Conservation (phyloP, 2,113 vertebrate genomes). For the Todiramphus chloris region DNA sequence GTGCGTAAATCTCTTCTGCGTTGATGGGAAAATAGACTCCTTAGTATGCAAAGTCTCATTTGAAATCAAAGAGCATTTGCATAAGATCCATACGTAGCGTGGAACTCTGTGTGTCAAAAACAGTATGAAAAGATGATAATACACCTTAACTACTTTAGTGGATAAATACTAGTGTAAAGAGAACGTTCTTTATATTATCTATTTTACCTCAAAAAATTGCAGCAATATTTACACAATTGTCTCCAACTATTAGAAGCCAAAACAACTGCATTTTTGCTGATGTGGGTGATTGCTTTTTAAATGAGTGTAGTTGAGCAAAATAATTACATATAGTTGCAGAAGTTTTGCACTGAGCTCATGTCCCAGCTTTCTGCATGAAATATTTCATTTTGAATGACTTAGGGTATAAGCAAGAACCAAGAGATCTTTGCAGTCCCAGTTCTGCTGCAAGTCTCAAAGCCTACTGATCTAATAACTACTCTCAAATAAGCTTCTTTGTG, state of each 20-base stretch:
- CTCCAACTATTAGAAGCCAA: not conserved
- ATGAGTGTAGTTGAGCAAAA: not conserved
- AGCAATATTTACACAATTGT: not conserved
- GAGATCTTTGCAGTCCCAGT: not conserved
- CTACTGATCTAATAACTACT: not conserved
- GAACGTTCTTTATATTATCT: not conserved
- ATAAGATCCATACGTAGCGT: slow-evolving; percentile 48
- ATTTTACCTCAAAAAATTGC: not conserved
- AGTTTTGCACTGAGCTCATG: not conserved
- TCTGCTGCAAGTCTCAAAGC: not conserved
- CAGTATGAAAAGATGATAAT: slow-evolving; percentile 22
- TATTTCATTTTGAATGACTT: not conserved
- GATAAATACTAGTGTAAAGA: not conserved
- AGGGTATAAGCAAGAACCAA: not conserved
- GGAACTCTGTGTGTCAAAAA: slow-evolving; percentile 26
- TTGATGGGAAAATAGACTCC: slow-evolving; percentile 57
- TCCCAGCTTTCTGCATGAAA: not conserved
- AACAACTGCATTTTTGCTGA: not conserved
- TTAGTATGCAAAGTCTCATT: slow-evolving; percentile 69
- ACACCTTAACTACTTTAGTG: slow-evolving; percentile 9
- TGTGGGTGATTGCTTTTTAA: not conserved
- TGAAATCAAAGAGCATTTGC: slow-evolving; percentile 69
- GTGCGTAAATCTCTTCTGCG: slow-evolving; percentile 59
- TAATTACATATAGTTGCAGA: not conserved
- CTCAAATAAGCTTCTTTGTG: no score